These are phyloP conservation scores for Dermatophagoides farinae DNA, from an alignment of 1,140 invertebrate genomes.

Conservation along the genomic window DNA sequence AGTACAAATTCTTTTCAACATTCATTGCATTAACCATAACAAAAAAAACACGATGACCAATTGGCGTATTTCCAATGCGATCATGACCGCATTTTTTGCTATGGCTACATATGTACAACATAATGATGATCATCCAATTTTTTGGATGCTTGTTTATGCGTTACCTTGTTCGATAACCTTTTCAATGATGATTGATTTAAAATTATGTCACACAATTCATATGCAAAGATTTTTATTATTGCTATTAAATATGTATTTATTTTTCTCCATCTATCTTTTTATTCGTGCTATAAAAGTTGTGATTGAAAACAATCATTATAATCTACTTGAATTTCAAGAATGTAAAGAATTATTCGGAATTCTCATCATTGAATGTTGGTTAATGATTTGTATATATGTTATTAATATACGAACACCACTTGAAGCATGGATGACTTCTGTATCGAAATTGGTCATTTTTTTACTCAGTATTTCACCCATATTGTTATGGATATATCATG, in stretches of 20 bases:
- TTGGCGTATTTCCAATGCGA: conserved; percentile 2
- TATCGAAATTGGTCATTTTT: neutral
- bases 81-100: conserved; percentile 10
- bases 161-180: conserved; percentile 5
- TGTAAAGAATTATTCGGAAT: conserved; percentile 11
- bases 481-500: conserved; percentile 6
- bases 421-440: conserved; percentile 3
- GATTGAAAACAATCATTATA: neutral
- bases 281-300: neutral
- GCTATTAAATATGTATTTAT: neutral
- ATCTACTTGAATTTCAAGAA: conserved; percentile 5
- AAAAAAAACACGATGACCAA: neutral
- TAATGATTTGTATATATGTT: conserved; percentile 7
- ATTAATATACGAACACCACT: neutral
- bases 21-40: neutral
- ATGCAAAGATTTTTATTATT: neutral
- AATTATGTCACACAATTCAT: neutral
- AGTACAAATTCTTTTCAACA: too few relatives aligned
- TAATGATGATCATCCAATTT: conserved; percentile 3
- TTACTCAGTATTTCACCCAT: conserved; percentile 4
- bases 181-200: neutral
- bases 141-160: conserved; percentile 12
- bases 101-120: conserved; percentile 13
- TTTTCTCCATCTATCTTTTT: neutral
- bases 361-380: conserved; percentile 2